Evolutionary conservation across 2,113 vertebrate genomes (phyloP).

Genomic region (Apistogramma diplotaenia): DNA sequence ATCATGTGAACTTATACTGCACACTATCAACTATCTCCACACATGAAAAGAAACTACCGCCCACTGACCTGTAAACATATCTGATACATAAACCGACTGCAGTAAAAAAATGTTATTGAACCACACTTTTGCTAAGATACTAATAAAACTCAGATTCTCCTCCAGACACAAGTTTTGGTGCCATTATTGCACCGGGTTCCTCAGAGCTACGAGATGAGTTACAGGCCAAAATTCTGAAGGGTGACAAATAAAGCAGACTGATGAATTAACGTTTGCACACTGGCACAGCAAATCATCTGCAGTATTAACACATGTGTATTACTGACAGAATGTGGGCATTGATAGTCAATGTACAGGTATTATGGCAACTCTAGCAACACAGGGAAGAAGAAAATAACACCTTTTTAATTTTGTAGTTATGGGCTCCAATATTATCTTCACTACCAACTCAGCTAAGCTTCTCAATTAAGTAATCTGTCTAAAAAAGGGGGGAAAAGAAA

Average conservation of each 20-base stretch:
- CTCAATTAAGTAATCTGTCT: too few species aligned
- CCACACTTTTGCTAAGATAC: too few species aligned
- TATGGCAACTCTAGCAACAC: not conserved
- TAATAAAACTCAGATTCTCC: not conserved
- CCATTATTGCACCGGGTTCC: too few species aligned
- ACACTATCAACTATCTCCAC: not conserved
- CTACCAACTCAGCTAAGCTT: not conserved
- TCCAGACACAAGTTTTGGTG: too few species aligned
- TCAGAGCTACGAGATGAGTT: not conserved
- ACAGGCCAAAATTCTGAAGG: not conserved
- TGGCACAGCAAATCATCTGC: accelerated
- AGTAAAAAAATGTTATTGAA: not conserved
- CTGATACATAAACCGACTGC: not conserved
- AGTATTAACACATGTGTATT: not conserved
- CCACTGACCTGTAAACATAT: not conserved
- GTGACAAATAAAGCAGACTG: not conserved
- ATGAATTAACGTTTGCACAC: not conserved
- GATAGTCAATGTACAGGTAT: not conserved
- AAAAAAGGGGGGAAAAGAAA: too few species aligned
- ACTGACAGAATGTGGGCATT: not conserved
- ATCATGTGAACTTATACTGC: not conserved
- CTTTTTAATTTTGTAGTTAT: not conserved
- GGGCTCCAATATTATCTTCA: not conserved
- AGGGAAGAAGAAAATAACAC: not conserved
- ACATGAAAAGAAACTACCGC: not conserved